Base-by-base conservation (phyloP, 2,113 vertebrate species). In the Pelusios castaneus region DNA sequence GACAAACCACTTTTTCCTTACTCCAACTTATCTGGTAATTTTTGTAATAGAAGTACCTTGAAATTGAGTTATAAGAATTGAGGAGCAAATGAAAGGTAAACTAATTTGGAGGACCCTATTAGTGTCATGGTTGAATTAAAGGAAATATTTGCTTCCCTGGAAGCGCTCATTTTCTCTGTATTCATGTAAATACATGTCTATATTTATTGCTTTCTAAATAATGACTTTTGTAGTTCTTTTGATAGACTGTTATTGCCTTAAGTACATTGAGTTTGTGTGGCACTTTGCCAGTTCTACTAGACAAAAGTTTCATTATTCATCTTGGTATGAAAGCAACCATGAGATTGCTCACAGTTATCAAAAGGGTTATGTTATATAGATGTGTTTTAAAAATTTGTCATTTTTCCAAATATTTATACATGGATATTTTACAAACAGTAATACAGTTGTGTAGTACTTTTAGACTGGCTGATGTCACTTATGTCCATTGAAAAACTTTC, bases 191-290 rank as follows among this genome's bases (percentile, higher is more conserved):
- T 97, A 96, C 89, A 97, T 90, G 93, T 89, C 94, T 97, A 80
- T 98, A 98, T 98, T 98, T 97, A 97, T 98, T 98, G 97, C 95
- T 95, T 90, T 97, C 95, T 97, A 97, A 97, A 93, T 98, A 98
- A 98, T 98, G 98, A 96, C 94, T 97, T 98, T 96, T 97, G 95
- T 97, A 97, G 95, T 96, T 98, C 94, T 98, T 98, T 97, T 98
- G 95, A 98, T 98, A 97, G 97, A 97, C 94, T 97, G 91, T 97
- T 98, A 97, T 97, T 98, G 95, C 93, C 96, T 97, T 97, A 98
- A 98, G 97, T 97, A 89, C 75, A 51, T 96, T 97, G 96, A 97
- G 96, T 97, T 97, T 97, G 96, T 97, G 97, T 98, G 97, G 97
- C 97, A 96, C 90, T 93, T 88, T 98, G 97, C 98, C 97, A 98